These are phyloP conservation scores for Sinelater perroti DNA, from an alignment of 2,888 invertebrate species.

Conservation along the genomic window DNA sequence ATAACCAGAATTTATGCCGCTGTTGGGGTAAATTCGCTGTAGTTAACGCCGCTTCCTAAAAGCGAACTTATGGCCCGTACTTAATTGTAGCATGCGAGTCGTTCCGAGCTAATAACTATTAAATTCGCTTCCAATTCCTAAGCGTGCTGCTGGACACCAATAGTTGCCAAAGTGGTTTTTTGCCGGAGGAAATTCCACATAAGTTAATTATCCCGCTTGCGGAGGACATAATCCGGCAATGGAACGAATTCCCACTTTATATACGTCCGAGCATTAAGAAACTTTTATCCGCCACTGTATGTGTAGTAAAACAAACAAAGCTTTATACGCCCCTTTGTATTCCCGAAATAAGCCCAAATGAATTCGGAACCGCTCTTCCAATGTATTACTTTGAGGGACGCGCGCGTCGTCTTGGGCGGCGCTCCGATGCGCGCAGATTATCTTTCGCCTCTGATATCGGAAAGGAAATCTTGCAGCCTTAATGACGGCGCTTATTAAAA, in stretches of 20 bases:
- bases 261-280: conserved; percentile 11
- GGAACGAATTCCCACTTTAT: conserved; percentile 20
- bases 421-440: conserved; percentile 25
- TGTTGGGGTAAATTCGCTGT: conserved; percentile 29
- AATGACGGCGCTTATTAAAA: conserved; percentile 24
- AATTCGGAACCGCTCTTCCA: conserved; percentile 18
- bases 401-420: conserved; percentile 10
- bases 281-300: conserved; percentile 14
- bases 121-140: conserved; percentile 1
- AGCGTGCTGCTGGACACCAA: background rate
- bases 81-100: conserved; percentile 20
- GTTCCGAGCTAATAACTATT: conserved; percentile 5
- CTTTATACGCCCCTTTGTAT: conserved; percentile 19
- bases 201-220: conserved; percentile 5
- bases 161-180: background rate
- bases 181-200: background rate
- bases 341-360: conserved; percentile 13
- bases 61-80: conserved; percentile 25
- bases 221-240: conserved; percentile 3
- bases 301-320: conserved; percentile 22
- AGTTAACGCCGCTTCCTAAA: conserved; percentile 29
- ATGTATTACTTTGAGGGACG: conserved; percentile 14
- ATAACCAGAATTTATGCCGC: conserved; percentile 29
- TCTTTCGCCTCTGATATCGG: conserved; percentile 22
- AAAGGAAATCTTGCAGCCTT: conserved; percentile 23